Evolutionary conservation across 1,140 invertebrate species (phyloP).

Genomic region (Ips nitidus): DNA sequence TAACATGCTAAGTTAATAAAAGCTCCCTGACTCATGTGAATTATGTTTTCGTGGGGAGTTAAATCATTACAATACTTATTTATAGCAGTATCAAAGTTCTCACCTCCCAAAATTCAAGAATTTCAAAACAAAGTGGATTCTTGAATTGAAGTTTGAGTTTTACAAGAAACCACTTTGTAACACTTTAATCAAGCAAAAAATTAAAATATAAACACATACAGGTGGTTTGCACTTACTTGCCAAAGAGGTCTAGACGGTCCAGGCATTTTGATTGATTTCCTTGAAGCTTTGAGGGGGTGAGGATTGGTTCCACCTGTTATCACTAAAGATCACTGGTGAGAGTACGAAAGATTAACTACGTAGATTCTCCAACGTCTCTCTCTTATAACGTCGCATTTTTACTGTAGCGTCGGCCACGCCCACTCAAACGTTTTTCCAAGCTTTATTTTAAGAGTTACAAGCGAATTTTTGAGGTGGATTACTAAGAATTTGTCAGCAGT

Average conservation of each 20-base stretch:
- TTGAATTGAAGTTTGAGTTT: no score
- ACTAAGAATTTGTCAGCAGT: background rate
- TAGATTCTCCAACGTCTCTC: slow-evolving; percentile 39
- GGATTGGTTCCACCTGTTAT: slow-evolving; percentile 33
- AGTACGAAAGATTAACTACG: slow-evolving; percentile 43
- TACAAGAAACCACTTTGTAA: no score
- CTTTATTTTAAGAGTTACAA: slow-evolving; percentile 21
- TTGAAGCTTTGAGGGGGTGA: slow-evolving; percentile 7
- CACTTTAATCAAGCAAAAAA: no score
- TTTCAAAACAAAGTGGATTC: no score
- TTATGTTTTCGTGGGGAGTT: background rate
- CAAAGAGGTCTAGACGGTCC: slow-evolving; percentile 51
- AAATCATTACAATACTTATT: no score
- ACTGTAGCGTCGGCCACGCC: slow-evolving; percentile 43
- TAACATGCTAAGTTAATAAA: background rate
- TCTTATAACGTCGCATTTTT: slow-evolving; percentile 47
- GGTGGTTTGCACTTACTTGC: slow-evolving; percentile 46
- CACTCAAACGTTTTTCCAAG: slow-evolving; percentile 28
- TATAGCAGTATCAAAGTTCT: no score
- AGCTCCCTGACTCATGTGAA: background rate
- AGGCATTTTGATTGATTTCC: slow-evolving; percentile 43
- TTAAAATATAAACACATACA: slow-evolving; percentile 1
- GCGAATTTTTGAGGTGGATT: slow-evolving; percentile 9
- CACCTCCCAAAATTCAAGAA: no score
- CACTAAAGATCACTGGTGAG: slow-evolving; percentile 33